Base-by-base conservation (phyloP, 2,113 vertebrate genomes). In the Nicator chloris region DNA sequence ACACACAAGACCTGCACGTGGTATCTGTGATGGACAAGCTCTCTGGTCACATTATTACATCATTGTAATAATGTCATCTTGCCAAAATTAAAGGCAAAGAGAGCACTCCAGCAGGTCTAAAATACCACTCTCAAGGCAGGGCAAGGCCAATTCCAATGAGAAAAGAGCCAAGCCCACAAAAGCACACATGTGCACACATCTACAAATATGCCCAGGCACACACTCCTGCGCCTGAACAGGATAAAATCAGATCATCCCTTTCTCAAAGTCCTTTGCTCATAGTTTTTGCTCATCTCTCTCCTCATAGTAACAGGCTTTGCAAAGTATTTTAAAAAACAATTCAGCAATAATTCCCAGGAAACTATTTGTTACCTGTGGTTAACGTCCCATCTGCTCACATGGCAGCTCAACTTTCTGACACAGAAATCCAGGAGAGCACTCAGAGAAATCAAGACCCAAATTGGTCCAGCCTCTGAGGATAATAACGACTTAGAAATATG, bases 401-500 rank as follows among this genome's bases (percentile, higher is more conserved):
- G 47, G 86, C 80, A 79, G 60, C 95, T 96, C 93, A 61, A 49
- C 80, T 95, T 94, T 95, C 94, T 93, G 90, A 93, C 92, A 88
- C 68, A 78, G 68, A 94, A 96, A 97, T 96, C 89, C 94, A 95
- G 92, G 92, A 82, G 92, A 96, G 81, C 59, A 70, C 63, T 96
- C 9, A 11, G 35, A 44, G 71, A 94, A 96, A 95, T 95, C 88
- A 93, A 92, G 95, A 81, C 57, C 93, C 94, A 95, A 96, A 96
- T 95, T 94, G 93, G 94, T 96, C 95, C 93, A 92, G 78, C 88
- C 89, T 95, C 92, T 94, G 61, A 93, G 92, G 94, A 97, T 96
- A 95, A 96, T 89, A 95, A 96, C 82, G 95, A 82, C 91, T 96
- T 88, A 71, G 96, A 95, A 96, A 96, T 88, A 94, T 91, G 92